A percentile compares a stretch with the other conserved stretches of the same genome.
Evolutionary conservation across 2,888 invertebrate species (phyloP).

Genomic region (Drosophila testacea): DNA sequence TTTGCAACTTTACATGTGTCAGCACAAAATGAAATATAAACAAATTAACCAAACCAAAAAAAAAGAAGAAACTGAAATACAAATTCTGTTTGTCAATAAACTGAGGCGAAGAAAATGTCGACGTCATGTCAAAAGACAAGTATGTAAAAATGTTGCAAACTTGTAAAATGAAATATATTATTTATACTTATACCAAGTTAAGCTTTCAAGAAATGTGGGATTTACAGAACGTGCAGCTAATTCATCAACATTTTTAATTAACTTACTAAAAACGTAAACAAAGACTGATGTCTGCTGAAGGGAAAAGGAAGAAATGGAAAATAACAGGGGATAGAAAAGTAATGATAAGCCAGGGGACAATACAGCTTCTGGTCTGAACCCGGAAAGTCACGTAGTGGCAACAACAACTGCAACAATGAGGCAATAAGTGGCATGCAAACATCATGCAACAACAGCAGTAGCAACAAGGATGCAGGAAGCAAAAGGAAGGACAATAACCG

Average conservation of each 20-base stretch:
- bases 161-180: slow-evolving; percentile 18
- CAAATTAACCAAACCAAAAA: slow-evolving; percentile 21
- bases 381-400: slow-evolving; percentile 58
- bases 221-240: slow-evolving; percentile 28
- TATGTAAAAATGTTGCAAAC: slow-evolving; percentile 18
- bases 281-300: slow-evolving; percentile 19
- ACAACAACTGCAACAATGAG: slow-evolving; percentile 42
- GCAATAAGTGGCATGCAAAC: slow-evolving; percentile 69
- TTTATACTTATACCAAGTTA: slow-evolving; percentile 1
- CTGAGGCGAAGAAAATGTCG: slow-evolving; percentile 1
- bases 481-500: slow-evolving; percentile 50
- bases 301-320: not conserved
- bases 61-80: not conserved
- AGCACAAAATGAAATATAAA: slow-evolving; percentile 31
- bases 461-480: slow-evolving; percentile 30
- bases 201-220: not conserved
- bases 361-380: slow-evolving; percentile 30
- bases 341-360: slow-evolving; percentile 44
- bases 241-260: slow-evolving; percentile 51
- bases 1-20: slow-evolving; percentile 36
- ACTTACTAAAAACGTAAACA: slow-evolving; percentile 45
- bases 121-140: slow-evolving; percentile 19
- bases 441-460: slow-evolving; percentile 28
- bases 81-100: not conserved
- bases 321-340: slow-evolving; percentile 29